Evolutionary conservation across 2,888 invertebrate genomes (phyloP), one percentile per base, ranked within the genome.

Genomic region (Aphidoletes aphidimyza): DNA sequence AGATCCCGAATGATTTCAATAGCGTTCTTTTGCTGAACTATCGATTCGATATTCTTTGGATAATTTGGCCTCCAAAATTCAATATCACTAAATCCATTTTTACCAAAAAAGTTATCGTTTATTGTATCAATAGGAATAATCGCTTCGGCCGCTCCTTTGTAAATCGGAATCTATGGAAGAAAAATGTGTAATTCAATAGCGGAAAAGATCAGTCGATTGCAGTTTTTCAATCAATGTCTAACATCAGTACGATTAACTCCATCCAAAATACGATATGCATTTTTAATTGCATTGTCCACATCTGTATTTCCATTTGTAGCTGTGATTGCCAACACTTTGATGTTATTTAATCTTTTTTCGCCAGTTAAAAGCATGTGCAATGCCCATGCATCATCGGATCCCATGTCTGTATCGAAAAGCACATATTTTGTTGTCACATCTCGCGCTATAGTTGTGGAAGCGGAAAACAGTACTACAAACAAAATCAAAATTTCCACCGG

Each of bases 241-340:
- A 94, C 94, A 87, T 94, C 93, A 86, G 91, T 90, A 85, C 92
- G 90, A 30, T 91, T 89, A 17, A 92, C 92, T 11, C 92, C 90
- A 86, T 92, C 90, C 19, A 96, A 89, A 84, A 94, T 92, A 86
- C 93, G 91, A 81, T 94, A 92, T 36, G 95, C 94, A 88, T 96
- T 96, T 26, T 89, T 89, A 39, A 92, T 91, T 0, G 94, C 95
- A 88, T 95, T 93, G 14, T 94, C 92, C 84, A 95, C 90, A 0
- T 89, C 89, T 0, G 95, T 94, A 88, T 96, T 96, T 0, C 96
- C 96, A 86, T 92, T 91, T 0, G 93, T 93, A 84, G 95, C 95
- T 0, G 95, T 95, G 0, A 96, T 91, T 0, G 92, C 96, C 83
- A 94, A 88, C 59, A 96, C 85, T 85, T 86, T 85, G 3, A 85